Conservation (phyloP, 2,888 invertebrate genomes). For the Eupithecia inturbata region DNA sequence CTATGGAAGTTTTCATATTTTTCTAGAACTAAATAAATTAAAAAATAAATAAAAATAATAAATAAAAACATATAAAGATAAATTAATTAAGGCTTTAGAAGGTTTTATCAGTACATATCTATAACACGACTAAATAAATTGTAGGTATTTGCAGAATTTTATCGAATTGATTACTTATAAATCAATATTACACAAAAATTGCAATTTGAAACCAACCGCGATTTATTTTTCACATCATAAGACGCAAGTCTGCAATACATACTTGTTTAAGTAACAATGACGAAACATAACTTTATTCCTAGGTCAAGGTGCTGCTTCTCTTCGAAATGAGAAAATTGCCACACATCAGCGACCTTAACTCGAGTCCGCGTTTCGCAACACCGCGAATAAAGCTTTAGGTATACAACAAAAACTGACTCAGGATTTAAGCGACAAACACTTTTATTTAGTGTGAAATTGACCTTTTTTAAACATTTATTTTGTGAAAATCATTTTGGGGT, state of each 20-base stretch:
- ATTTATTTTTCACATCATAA: no score
- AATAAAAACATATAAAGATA: no score
- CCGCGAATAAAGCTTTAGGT: slow-evolving; percentile 56
- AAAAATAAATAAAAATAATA: no score
- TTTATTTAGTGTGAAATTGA: slow-evolving; percentile 5
- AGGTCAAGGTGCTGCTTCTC: slow-evolving; percentile 82
- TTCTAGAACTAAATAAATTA: neutral
- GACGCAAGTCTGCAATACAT: slow-evolving; percentile 56
- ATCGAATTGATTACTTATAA: neutral
- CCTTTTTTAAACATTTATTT: slow-evolving; percentile 6
- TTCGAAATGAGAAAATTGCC: slow-evolving; percentile 84
- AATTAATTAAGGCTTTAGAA: no score
- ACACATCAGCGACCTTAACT: slow-evolving; percentile 80
- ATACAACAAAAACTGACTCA: slow-evolving; percentile 45
- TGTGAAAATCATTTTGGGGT: neutral
- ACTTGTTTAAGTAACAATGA: slow-evolving; percentile 65
- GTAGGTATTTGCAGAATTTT: neutral
- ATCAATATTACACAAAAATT: neutral
- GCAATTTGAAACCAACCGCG: no score
- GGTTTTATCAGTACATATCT: no score
- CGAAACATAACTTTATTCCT: slow-evolving; percentile 79
- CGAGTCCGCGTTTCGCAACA: slow-evolving; percentile 73
- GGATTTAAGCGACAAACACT: slow-evolving; percentile 8
- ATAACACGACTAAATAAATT: neutral
- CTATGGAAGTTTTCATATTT: neutral